Conservation (phyloP, 2,113 vertebrate species). For the Varanus salvator region DNA sequence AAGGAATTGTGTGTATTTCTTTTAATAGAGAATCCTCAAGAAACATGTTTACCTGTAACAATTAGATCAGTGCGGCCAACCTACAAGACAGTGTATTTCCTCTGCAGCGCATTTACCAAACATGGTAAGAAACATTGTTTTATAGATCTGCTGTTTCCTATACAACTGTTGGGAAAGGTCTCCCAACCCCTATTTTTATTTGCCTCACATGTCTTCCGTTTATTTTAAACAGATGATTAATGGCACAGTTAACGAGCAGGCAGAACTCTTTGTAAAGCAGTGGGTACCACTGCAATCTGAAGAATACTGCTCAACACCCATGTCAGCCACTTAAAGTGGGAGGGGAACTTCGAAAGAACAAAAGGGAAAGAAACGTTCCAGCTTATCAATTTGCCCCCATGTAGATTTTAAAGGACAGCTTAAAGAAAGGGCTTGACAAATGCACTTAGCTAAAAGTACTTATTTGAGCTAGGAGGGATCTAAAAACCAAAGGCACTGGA, state of each 20-base stretch:
- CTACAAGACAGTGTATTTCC: not conserved
- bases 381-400: not conserved
- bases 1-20: not conserved
- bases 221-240: not conserved
- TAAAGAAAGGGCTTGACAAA: not conserved
- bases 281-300: not conserved
- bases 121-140: not conserved
- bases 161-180: not conserved
- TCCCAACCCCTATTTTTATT: not conserved
- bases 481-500: not conserved
- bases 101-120: not conserved
- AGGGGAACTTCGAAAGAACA: not conserved
- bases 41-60: not conserved
- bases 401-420: not conserved
- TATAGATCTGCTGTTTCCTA: not conserved
- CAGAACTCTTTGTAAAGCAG: not conserved
- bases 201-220: too few relatives aligned
- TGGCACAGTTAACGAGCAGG: not conserved
- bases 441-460: not conserved
- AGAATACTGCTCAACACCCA: not conserved
- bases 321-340: not conserved
- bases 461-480: not conserved
- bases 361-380: not conserved
- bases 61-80: not conserved
- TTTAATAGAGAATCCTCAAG: not conserved